These are phyloP conservation scores for Desoria tigrina DNA, from an alignment of 2,888 invertebrate species.

Conservation along the genomic window DNA sequence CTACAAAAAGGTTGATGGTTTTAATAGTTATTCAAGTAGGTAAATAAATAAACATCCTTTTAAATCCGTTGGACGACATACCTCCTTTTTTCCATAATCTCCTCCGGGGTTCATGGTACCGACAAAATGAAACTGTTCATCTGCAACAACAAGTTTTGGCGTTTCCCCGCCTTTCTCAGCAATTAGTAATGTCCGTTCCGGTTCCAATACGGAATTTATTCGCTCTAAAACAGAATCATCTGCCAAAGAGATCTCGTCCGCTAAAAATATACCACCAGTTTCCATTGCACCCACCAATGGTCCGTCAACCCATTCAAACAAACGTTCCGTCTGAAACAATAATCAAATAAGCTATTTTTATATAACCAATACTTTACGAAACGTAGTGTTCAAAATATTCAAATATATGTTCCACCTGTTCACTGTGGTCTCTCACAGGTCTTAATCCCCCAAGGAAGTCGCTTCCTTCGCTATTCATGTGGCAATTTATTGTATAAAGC, in stretches of 20 bases:
- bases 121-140: slow-evolving; percentile 79
- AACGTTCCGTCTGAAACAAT: slow-evolving; percentile 55
- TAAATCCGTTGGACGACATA: slow-evolving; percentile 54
- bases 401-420: slow-evolving; percentile 23
- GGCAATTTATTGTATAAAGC: slow-evolving; percentile 88
- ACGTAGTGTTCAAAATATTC: slow-evolving; percentile 13
- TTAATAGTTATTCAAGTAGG: too few relatives aligned
- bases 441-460: slow-evolving; percentile 95
- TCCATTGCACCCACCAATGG: slow-evolving; percentile 90
- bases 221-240: slow-evolving; percentile 97
- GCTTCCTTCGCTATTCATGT: slow-evolving; percentile 97
- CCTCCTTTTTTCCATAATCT: slow-evolving; percentile 98
- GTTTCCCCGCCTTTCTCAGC: slow-evolving; percentile 78
- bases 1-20: too few relatives aligned
- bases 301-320: slow-evolving; percentile 98
- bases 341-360: slow-evolving; percentile 15
- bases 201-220: slow-evolving; percentile 90
- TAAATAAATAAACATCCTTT: neutral
- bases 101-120: slow-evolving; percentile 99
- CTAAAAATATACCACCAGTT: slow-evolving; percentile 82
- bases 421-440: slow-evolving; percentile 71
- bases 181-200: slow-evolving; percentile 84
- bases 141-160: slow-evolving; percentile 65
- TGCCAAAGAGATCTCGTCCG: slow-evolving; percentile 98
- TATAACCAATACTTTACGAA: neutral